Conservation (phyloP, 2,888 invertebrate genomes). For the Eupithecia inturbata region DNA sequence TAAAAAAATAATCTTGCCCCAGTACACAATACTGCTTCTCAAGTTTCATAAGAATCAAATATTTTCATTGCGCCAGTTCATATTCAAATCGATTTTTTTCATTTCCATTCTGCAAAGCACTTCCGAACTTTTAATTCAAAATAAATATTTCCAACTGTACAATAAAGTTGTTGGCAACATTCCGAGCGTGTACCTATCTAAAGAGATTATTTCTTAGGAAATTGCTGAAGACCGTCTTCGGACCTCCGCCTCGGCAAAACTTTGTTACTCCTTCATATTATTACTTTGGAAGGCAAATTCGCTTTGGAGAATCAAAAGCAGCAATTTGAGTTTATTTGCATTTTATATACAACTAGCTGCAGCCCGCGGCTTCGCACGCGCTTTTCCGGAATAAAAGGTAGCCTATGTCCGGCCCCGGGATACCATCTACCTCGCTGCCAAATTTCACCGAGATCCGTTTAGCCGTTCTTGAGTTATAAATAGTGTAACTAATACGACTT, state of each 20-base stretch:
- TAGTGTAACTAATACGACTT: no score
- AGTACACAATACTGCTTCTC: not conserved
- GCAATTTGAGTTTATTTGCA: not conserved
- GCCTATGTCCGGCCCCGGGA: no score
- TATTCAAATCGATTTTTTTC: not conserved
- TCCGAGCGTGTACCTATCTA: slow-evolving; percentile 12
- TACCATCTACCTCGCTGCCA: no score
- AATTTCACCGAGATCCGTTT: no score
- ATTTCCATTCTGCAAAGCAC: not conserved
- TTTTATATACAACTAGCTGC: no score
- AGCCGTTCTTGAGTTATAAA: no score
- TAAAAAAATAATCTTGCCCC: not conserved
- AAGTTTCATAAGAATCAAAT: not conserved
- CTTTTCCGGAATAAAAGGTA: no score
- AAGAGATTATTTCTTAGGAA: slow-evolving; percentile 19
- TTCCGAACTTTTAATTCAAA: slow-evolving; percentile 15
- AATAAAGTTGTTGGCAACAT: slow-evolving; percentile 24
- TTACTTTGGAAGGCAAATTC: slow-evolving; percentile 19
- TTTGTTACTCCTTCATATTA: slow-evolving; percentile 16
- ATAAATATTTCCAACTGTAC: slow-evolving; percentile 13
- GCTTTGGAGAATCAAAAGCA: slow-evolving; percentile 9
- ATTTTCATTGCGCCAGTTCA: not conserved
- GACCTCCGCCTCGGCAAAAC: slow-evolving; percentile 9
- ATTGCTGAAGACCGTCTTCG: slow-evolving; percentile 9
- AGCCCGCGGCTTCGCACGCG: no score